Evolutionary conservation across 2,797 vertebrate genomes (phyloP).

Genomic region (Coendou prehensilis): DNA sequence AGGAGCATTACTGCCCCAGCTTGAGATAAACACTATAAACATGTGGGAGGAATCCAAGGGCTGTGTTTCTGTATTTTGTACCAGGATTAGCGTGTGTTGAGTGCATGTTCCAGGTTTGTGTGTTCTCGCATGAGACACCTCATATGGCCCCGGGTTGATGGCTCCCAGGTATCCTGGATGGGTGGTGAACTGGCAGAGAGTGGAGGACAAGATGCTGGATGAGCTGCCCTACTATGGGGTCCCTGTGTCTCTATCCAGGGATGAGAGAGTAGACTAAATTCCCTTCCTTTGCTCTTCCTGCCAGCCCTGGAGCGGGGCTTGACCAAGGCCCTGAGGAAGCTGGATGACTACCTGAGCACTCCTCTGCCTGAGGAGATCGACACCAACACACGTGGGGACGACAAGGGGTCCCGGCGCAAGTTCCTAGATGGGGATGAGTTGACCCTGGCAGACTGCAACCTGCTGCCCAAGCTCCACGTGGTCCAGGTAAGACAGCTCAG

Average conservation of each 20-base stretch:
- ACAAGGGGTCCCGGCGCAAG: conserved; percentile 92
- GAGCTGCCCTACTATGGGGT: neutral
- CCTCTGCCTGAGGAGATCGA: conserved; percentile 96
- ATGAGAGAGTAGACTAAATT: neutral
- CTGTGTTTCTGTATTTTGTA: neutral
- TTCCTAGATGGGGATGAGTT: conserved; percentile 97
- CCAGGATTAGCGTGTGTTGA: neutral
- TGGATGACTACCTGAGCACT: conserved; percentile 95
- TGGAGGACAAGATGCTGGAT: neutral
- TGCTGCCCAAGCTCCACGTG: conserved; percentile 98
- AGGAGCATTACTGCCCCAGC: neutral
- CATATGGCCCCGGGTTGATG: neutral
- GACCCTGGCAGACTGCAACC: conserved; percentile 98
- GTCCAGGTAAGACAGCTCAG: conserved; percentile 92
- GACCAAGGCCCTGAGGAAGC: conserved; percentile 94
- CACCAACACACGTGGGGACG: conserved; percentile 91
- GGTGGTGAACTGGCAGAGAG: neutral
- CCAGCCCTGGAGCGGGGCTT: conserved; percentile 94
- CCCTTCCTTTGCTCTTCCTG: conserved; percentile 42
- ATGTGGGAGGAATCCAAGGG: neutral
- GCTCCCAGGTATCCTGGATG: neutral
- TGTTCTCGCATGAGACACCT: neutral
- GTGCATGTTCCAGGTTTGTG: neutral
- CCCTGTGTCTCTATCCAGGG: neutral
- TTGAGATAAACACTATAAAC: neutral